These are phyloP conservation scores for Anolis sagrei DNA, from an alignment of 2,113 vertebrate genomes.

Conservation along the genomic window DNA sequence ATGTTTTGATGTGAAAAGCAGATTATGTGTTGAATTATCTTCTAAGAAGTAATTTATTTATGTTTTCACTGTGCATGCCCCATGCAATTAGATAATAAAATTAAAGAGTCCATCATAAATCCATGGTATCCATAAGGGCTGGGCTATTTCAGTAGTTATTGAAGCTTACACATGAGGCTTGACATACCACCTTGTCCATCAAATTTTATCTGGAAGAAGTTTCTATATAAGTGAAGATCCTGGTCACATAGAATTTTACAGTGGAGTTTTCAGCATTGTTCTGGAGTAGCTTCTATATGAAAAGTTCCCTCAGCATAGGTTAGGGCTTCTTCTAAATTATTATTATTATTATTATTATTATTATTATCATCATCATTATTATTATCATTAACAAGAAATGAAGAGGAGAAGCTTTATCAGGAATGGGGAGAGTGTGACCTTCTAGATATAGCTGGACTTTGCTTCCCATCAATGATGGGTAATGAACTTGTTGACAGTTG, in stretches of 20 bases:
- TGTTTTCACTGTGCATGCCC: not conserved
- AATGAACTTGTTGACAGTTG: too few relatives aligned
- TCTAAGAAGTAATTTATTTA: too few relatives aligned
- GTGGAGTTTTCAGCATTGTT: too few relatives aligned
- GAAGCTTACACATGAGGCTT: not conserved
- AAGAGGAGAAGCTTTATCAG: not conserved
- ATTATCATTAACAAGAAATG: too few relatives aligned
- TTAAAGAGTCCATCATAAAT: not conserved
- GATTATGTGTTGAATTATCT: not conserved
- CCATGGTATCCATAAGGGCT: not conserved
- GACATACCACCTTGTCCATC: not conserved
- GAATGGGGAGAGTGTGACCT: too few relatives aligned
- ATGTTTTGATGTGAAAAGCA: not conserved
- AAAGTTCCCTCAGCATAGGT: too few relatives aligned
- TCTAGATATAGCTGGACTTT: too few relatives aligned
- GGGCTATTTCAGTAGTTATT: not conserved
- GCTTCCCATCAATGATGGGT: too few relatives aligned
- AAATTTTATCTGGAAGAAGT: not conserved
- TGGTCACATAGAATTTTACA: not conserved
- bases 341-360: too few relatives aligned
- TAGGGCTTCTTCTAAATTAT: too few relatives aligned
- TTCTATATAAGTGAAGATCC: not conserved
- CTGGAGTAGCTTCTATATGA: too few relatives aligned
- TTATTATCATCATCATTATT: too few relatives aligned
- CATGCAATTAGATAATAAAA: not conserved